A percentile compares a stretch with the other conserved stretches of the same genome.
These are phyloP conservation scores for Chrysolina haemoptera DNA, from an alignment of 2,888 invertebrate species.

Conservation along the genomic window DNA sequence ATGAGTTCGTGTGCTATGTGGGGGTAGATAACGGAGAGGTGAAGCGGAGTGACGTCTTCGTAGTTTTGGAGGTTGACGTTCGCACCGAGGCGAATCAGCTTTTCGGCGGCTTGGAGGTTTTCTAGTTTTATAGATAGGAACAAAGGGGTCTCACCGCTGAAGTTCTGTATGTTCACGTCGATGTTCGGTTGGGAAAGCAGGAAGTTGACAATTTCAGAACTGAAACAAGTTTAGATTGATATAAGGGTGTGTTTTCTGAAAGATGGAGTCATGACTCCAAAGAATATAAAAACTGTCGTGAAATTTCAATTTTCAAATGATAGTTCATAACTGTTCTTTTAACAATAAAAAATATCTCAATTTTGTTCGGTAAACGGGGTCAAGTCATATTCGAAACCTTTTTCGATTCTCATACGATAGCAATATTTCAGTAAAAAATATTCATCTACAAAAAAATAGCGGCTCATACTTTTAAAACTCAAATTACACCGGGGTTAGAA, in stretches of 20 bases:
- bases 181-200: constrained; percentile 52
- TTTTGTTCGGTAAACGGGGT: too few species aligned
- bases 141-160: constrained; percentile 57
- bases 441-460: too few species aligned
- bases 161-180: constrained; percentile 55
- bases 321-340: too few species aligned
- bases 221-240: constrained; percentile 44
- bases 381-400: too few species aligned
- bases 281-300: too few species aligned
- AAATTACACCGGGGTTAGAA: too few species aligned
- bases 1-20: constrained; percentile 54
- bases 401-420: too few species aligned
- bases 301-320: too few species aligned
- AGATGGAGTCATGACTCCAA: too few species aligned
- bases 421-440: too few species aligned
- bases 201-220: constrained; percentile 54
- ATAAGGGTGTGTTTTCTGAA: not conserved
- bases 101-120: constrained; percentile 45
- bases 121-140: constrained; percentile 50
- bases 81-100: constrained; percentile 54
- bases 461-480: too few species aligned
- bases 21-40: constrained; percentile 52
- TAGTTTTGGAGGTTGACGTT: constrained; percentile 56
- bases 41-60: constrained; percentile 56
- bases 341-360: too few species aligned